Evolutionary conservation across 1,140 invertebrate species (phyloP).

Genomic region (Lamellibrachia luymesi): DNA sequence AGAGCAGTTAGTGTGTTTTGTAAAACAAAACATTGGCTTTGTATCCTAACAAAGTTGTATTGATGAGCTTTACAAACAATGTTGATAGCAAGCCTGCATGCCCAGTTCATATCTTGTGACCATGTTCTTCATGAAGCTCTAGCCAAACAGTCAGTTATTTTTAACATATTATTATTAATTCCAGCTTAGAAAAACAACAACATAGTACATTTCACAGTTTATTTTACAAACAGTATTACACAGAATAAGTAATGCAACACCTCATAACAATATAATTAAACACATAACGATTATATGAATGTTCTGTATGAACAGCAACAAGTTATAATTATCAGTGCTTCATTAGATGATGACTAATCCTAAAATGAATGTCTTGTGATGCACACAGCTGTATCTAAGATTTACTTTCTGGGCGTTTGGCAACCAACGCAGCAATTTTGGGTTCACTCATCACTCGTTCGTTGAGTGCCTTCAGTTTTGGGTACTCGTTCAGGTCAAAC

Average conservation of each 20-base stretch:
- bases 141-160: background rate
- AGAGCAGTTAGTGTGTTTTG: too few species aligned
- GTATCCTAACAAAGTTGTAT: too few species aligned
- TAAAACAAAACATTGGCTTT: too few species aligned
- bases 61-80: background rate
- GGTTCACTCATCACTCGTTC: slow-evolving; percentile 13
- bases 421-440: slow-evolving; percentile 23
- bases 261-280: background rate
- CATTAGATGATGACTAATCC: background rate
- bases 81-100: background rate
- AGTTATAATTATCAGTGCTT: background rate
- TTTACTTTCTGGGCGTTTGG: slow-evolving; percentile 16
- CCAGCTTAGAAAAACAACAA: background rate
- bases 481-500: background rate
- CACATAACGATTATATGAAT: background rate
- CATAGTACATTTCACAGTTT: background rate
- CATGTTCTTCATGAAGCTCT: background rate
- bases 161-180: background rate
- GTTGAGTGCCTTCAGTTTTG: slow-evolving; percentile 22
- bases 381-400: background rate
- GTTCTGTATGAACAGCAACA: background rate
- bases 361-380: background rate
- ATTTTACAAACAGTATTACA: background rate
- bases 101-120: background rate
- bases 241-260: too few species aligned